Conservation (phyloP, 2,113 vertebrate species). For the Leptobrachium leishanense region DNA sequence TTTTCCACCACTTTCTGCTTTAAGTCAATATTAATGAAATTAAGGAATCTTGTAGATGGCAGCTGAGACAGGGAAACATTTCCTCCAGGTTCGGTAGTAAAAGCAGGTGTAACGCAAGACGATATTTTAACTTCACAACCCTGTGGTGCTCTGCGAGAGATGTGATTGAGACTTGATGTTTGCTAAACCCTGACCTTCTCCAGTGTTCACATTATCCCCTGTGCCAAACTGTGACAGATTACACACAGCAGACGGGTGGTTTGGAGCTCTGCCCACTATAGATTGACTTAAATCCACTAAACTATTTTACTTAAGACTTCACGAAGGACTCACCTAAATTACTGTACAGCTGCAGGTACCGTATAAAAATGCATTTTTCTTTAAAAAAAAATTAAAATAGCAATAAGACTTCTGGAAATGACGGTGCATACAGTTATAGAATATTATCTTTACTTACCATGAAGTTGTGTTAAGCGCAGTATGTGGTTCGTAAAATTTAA, state of each 20-base stretch:
- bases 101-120: constrained; percentile 32
- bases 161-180: constrained; percentile 6
- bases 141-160: not conserved
- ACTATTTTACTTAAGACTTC: not conserved
- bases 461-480: no score
- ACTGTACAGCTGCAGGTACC: not conserved
- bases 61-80: constrained; percentile 19
- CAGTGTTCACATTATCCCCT: not conserved
- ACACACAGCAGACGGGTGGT: not conserved
- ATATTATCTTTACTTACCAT: no score
- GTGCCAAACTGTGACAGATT: constrained; percentile 14
- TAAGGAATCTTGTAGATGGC: constrained; percentile 21
- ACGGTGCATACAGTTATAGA: no score
- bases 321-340: not conserved
- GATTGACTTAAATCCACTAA: constrained; percentile 6
- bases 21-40: constrained; percentile 38
- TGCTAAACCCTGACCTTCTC: constrained; percentile 25
- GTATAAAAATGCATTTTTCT: not conserved
- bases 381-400: not conserved
- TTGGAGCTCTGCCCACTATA: constrained; percentile 23
- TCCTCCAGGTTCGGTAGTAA: not conserved
- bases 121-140: not conserved
- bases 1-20: not conserved
- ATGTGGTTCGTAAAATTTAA: no score
- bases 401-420: no score